Percentiles rank a stretch among this genome's conserved stretches.
These are phyloP conservation scores for Rhynchophorus ferrugineus DNA, from an alignment of 1,140 invertebrate species.

Conservation along the genomic window DNA sequence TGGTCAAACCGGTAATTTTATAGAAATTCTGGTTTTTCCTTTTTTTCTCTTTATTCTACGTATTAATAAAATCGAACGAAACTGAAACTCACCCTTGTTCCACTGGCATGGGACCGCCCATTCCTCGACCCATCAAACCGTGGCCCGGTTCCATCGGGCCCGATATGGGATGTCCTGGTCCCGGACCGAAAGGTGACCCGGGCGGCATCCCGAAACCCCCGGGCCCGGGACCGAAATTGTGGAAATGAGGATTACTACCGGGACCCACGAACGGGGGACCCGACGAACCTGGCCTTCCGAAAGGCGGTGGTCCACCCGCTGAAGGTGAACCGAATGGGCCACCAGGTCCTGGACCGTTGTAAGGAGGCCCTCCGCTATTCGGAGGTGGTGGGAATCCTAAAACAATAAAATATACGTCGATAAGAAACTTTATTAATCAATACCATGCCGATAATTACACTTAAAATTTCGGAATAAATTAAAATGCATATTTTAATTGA, in stretches of 20 bases:
- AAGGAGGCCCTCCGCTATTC: slow-evolving; percentile 52
- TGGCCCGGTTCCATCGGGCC: slow-evolving; percentile 53
- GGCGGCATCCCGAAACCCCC: slow-evolving; percentile 62
- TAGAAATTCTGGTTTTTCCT: background rate
- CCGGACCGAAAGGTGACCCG: slow-evolving; percentile 57
- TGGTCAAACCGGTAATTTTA: background rate
- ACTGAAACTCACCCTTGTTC: slow-evolving; percentile 57
- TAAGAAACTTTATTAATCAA: too few relatives aligned
- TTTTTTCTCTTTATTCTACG: background rate
- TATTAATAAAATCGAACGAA: slow-evolving; percentile 2
- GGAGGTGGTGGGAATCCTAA: slow-evolving; percentile 56
- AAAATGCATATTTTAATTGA: too few relatives aligned
- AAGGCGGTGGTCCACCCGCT: slow-evolving; percentile 52
- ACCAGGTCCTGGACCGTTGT: slow-evolving; percentile 55
- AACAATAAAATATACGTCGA: slow-evolving; percentile 16
- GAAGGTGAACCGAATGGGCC: slow-evolving; percentile 55
- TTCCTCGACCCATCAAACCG: slow-evolving; percentile 50
- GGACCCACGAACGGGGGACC: slow-evolving; percentile 59
- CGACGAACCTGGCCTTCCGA: slow-evolving; percentile 59
- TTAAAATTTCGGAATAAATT: too few relatives aligned
- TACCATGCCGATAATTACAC: too few relatives aligned
- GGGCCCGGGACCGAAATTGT: slow-evolving; percentile 52
- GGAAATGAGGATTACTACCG: slow-evolving; percentile 56
- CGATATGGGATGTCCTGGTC: slow-evolving; percentile 54
- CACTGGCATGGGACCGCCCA: slow-evolving; percentile 59